A percentile compares a stretch with the other conserved stretches of the same genome.
These are phyloP conservation scores for Nasonovia ribisnigri DNA, from an alignment of 2,888 invertebrate species.

Conservation along the genomic window DNA sequence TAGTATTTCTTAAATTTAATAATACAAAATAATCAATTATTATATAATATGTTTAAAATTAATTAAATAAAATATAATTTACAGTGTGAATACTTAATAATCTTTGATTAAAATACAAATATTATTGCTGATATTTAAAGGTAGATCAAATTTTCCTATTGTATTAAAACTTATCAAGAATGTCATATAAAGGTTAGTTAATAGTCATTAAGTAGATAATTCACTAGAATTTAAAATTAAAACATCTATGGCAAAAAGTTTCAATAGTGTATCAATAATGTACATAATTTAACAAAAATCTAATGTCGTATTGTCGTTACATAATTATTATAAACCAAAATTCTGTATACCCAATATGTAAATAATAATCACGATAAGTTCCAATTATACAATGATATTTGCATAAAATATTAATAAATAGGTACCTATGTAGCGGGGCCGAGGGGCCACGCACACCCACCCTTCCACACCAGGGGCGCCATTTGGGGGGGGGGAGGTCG, in stretches of 20 bases:
- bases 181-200: neutral
- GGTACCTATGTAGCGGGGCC: neutral
- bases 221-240: neutral
- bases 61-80: neutral
- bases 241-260: neutral
- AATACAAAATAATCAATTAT: neutral
- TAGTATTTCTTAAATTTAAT: neutral
- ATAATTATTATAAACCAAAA: neutral
- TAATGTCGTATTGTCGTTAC: neutral
- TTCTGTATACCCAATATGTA: neutral
- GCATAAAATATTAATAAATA: neutral
- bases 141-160: neutral
- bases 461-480: neutral
- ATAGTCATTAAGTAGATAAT: neutral
- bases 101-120: neutral
- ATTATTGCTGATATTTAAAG: neutral
- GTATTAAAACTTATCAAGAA: neutral
- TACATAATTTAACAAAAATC: neutral
- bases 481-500: no score
- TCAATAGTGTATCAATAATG: neutral
- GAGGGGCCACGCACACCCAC: neutral
- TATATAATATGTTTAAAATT: neutral
- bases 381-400: neutral
- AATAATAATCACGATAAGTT: neutral
- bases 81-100: neutral